Evolutionary conservation across 2,113 vertebrate species (phyloP), one percentile per base, ranked within the genome.

Genomic region (Sylvietta virens): DNA sequence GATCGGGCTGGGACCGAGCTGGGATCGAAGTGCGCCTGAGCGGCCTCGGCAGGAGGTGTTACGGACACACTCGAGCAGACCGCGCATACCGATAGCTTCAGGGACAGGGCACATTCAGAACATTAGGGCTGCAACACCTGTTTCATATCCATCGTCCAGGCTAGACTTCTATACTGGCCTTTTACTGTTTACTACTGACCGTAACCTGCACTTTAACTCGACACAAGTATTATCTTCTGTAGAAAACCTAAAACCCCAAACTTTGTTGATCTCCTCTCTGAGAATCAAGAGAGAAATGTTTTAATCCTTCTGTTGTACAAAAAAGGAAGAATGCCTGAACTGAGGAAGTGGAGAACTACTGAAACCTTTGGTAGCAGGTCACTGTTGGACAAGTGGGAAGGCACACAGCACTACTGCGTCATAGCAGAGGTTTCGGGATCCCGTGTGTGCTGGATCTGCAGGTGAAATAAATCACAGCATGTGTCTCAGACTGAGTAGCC

Each of bases 11-110:
- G 31, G 22, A 45, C 19, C 6, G 39, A 1, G 15, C 31, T 3
- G 24, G 23, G 54, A 42, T 3, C 0, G 24, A 5, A 19, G 13
- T 17, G 40, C 1, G 42, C 9, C 27, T 1, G 33, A 27, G 27
- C 13, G 13, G 51, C 16, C 17, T 14, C 11, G 17, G 62, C 53
- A 37, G 31, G 21, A 7, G 16, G 14, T 51, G 21, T 66, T 44
- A 44, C 0, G 20, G 60, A 37, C 40, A 14, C 44, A 22, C 22
- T 45, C 16, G 3, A 14, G 33, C 72, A 90, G 31, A 54, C 16
- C 16, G 50, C 45, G 24, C 28, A 22, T 23, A 58, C 20, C 17
- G 37, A 27, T 5, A 37, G 18, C n/a, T 58, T 27, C 60, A 39
- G 54, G 66, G 50, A 73, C 24, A 64, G 18, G 8, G 3, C 47